These are phyloP conservation scores for Priapulus caudatus DNA, from an alignment of 2,888 invertebrate species.

Conservation along the genomic window DNA sequence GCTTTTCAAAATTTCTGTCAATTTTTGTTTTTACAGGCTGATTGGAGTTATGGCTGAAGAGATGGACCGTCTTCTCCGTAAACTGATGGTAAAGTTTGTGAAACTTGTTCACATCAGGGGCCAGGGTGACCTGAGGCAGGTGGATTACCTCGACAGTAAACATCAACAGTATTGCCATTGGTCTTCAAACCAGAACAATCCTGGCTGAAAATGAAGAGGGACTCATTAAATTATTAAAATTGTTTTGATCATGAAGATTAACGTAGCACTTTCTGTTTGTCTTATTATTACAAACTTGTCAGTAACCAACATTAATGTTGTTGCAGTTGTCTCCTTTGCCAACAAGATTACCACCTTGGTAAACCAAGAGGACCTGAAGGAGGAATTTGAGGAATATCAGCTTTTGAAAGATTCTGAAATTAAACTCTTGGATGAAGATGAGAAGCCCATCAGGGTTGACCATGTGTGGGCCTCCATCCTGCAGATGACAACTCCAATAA, in stretches of 20 bases:
- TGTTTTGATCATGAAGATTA: neutral
- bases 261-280: no score
- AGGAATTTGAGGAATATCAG: neutral
- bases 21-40: no score
- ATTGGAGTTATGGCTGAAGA: neutral
- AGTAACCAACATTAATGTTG: neutral
- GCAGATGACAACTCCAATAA: neutral
- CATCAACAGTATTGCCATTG: neutral
- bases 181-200: neutral
- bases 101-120: neutral
- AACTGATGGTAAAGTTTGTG: conserved; percentile 1
- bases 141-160: neutral
- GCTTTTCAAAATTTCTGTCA: no score
- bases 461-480: neutral
- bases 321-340: neutral
- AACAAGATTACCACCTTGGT: neutral
- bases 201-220: neutral
- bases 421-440: neutral
- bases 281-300: no score
- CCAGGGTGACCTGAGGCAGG: neutral
- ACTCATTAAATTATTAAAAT: neutral
- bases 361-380: neutral
- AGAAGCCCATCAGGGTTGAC: neutral
- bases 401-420: neutral
- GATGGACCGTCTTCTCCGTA: neutral